Evolutionary conservation across 1,140 invertebrate genomes (phyloP), one percentile per base, ranked within the genome.

Genomic region (Caenorhabditis brenneri): DNA sequence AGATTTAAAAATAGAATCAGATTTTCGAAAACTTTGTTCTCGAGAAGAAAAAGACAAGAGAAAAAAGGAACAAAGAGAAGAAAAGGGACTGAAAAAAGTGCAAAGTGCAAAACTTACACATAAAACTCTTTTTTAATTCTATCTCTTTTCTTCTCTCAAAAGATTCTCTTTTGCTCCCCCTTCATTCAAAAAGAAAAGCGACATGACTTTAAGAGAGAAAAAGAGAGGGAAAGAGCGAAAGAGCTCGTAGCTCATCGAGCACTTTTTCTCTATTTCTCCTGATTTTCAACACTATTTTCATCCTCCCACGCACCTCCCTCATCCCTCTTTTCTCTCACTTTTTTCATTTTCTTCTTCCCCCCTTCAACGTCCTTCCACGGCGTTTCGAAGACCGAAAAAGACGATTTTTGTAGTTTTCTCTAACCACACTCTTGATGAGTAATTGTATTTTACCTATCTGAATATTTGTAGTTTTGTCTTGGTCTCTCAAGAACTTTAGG

Each of bases 331-430:
- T 74, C 65, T 74, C 65, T 74, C 65, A 27, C 36, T 42, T 74
- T 55, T 74, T 74, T 74, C 65, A 74, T 42, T 74, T 74, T 74
- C 65, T 74, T 74, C 65, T 74, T 74, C 36, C 65, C n/a, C n/a
- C n/a, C 24, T 74, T 31, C 65, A 74, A 46, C 65, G 65, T 74
- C 36, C 65, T 74, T 74, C 65, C 36, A 33, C n/a, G 33, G 36
- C 65, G 65, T 24, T 74, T 74, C 9, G 36, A 74, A 65, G 31
- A 65, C 58, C 58, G 33, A 74, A 74, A 74, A 74, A 74, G 65
- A 74, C 65, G 65, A 74, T 42, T 74, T 74, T 42, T 74, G 65
- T 42, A n/a, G n/a, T 74, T 74, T 74, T 74, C 65, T 42, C 65
- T 74, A n/a, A 22, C n/a, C 36, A 74, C 65, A 7, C 58, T 74